Evolutionary conservation across 2,113 vertebrate species (phyloP), one percentile per base, ranked within the genome.

Genomic region (Saguinus imperator): DNA sequence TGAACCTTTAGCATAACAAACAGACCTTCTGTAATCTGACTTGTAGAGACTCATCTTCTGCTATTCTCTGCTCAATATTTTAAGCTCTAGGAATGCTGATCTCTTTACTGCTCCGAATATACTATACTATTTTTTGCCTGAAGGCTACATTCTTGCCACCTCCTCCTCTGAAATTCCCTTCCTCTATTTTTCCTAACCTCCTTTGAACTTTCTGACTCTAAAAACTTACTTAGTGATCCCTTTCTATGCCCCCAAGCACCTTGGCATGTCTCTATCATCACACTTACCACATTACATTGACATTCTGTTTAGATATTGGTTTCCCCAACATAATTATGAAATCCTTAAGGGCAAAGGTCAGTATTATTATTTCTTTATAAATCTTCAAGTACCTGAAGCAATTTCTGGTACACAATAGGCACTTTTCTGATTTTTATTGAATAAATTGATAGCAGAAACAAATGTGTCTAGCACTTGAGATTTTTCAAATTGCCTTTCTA

Each of bases 361-460:
- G 55, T 80, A 50, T 75, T 75, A 82, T 72, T 93, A 84, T 93
- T 94, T 92, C 5, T 77, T 25, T 75, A 9, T 32, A 35, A 92
- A 11, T 89, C 20, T 11, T 25, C 17, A 35, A 25, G 29, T 29
- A 43, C n/a, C 57, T 40, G 48, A 80, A 85, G 23, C 23, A 87
- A 27, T 72, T 86, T 45, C 92, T 52, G 13, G 50, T 11, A 84
- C 20, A 92, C 5, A 79, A 13, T 2, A 82, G 21, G 35, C 52
- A 52, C 1, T 76, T 16, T 77, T 94, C 32, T 83, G 32, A 73
- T 45, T 88, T 89, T 91, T 89, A 89, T 1, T 77, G 23, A 85
- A 68, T 81, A 18, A n/a, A 61, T 77, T 32, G 85, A 25, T 85
- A 89, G 32, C 9, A 87, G 37, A 94, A 95, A 94, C 25, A 93